These are phyloP conservation scores for Megaceryle maxima DNA, from an alignment of 2,113 vertebrate species.

Conservation along the genomic window DNA sequence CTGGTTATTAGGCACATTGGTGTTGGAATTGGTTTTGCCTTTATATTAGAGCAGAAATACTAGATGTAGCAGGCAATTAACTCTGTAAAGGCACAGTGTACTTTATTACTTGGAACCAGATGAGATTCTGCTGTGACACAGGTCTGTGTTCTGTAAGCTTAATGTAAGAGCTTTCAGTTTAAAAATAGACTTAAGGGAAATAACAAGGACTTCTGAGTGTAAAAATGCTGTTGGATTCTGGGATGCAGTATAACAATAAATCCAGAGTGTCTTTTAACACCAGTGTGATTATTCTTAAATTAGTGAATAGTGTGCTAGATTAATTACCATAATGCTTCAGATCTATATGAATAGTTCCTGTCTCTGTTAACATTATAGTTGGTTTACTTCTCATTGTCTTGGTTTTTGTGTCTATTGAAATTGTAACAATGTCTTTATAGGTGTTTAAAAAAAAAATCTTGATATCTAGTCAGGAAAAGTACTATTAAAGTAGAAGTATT, in stretches of 20 bases:
- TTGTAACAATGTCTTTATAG: neutral
- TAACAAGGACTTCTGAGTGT: neutral
- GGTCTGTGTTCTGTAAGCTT: neutral
- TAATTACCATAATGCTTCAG: neutral
- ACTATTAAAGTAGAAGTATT: neutral
- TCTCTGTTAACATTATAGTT: neutral
- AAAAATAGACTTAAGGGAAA: neutral
- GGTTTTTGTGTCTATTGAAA: neutral
- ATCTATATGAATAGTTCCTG: neutral
- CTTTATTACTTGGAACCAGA: neutral
- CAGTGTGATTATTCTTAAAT: neutral
- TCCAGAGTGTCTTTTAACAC: neutral
- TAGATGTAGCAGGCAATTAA: neutral
- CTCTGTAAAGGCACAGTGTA: neutral
- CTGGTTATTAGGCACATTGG: neutral
- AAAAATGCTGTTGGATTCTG: neutral
- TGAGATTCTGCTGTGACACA: neutral
- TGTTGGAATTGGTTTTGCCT: neutral
- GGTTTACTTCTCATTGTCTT: neutral
- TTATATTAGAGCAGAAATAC: neutral
- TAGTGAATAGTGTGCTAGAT: neutral
- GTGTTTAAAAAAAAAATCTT: neutral
- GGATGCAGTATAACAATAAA: neutral
- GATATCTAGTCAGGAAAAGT: neutral
- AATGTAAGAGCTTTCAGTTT: neutral